Percentiles rank a stretch among this genome's conserved stretches.
phyloP scores from a whole-genome alignment of 1,140 invertebrate species.

The Panonychus citri region DNA sequence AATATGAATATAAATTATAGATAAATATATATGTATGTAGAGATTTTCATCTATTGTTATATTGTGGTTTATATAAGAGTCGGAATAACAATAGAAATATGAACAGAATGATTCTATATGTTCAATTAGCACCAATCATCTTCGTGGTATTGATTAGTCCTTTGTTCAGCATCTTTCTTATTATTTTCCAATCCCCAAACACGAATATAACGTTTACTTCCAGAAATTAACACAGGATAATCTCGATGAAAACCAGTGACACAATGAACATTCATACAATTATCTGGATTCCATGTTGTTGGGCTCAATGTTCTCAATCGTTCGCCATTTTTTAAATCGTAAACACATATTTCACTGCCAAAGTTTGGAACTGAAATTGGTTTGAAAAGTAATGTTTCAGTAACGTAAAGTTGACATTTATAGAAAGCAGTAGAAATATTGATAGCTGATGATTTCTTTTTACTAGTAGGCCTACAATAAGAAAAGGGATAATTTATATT shows the following conservation, averaged over 20 bases:
- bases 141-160: background rate
- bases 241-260: background rate
- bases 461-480: background rate
- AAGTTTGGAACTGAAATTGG: background rate
- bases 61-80: too few relatives aligned
- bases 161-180: background rate
- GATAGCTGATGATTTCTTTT: background rate
- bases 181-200: background rate
- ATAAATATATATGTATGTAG: too few relatives aligned
- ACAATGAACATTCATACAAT: background rate
- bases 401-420: constrained; percentile 3
- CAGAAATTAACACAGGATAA: background rate
- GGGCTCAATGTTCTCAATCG: background rate
- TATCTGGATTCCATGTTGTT: background rate
- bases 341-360: background rate
- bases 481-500: background rate
- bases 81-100: too few relatives aligned
- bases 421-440: background rate
- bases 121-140: background rate
- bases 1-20: too few relatives aligned
- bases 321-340: background rate
- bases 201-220: background rate
- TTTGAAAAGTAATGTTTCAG: constrained; percentile 2
- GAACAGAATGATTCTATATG: too few relatives aligned
- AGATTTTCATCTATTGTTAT: too few relatives aligned